A percentile compares a stretch with the other conserved stretches of the same genome.
phyloP scores from a whole-genome alignment of 2,113 vertebrate genomes.

The Mandrillus leucophaeus region DNA sequence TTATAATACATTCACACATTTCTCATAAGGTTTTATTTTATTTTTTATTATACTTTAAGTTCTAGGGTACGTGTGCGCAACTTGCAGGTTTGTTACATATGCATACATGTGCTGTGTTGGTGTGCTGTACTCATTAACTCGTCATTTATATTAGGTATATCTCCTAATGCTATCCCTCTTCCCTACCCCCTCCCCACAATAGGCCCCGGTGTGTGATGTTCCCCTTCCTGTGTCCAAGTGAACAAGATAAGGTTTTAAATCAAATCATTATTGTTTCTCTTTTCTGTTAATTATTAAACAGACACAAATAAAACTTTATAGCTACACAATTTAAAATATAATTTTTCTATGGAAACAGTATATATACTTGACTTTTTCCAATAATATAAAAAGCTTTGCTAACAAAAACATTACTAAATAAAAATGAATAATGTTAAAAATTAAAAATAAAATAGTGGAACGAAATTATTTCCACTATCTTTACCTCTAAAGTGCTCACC shows the following conservation, averaged over 20 bases:
- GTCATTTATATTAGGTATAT: too few relatives aligned
- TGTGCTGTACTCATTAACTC: too few relatives aligned
- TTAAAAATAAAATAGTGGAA: too few relatives aligned
- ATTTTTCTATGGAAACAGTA: not conserved
- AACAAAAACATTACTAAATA: not conserved
- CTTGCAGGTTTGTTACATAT: too few relatives aligned
- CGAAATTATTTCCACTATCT: conserved; percentile 42
- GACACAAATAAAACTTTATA: not conserved
- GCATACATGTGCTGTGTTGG: too few relatives aligned
- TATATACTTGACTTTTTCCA: not conserved
- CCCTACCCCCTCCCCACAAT: too few relatives aligned
- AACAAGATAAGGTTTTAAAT: not conserved
- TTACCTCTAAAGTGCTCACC: not conserved
- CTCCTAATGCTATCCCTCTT: too few relatives aligned
- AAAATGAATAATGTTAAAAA: conserved; percentile 10
- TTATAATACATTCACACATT: not conserved
- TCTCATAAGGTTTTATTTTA: not conserved
- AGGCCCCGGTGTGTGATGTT: too few relatives aligned
- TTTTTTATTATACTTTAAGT: too few relatives aligned
- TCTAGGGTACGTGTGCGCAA: too few relatives aligned
- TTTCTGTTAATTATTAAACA: not conserved
- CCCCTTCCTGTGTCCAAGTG: too few relatives aligned
- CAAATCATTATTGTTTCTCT: not conserved
- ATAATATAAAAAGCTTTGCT: conserved; percentile 27
- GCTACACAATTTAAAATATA: not conserved